Evolutionary conservation across 2,113 vertebrate species (phyloP).

Genomic region (Oreochromis spilurus): DNA sequence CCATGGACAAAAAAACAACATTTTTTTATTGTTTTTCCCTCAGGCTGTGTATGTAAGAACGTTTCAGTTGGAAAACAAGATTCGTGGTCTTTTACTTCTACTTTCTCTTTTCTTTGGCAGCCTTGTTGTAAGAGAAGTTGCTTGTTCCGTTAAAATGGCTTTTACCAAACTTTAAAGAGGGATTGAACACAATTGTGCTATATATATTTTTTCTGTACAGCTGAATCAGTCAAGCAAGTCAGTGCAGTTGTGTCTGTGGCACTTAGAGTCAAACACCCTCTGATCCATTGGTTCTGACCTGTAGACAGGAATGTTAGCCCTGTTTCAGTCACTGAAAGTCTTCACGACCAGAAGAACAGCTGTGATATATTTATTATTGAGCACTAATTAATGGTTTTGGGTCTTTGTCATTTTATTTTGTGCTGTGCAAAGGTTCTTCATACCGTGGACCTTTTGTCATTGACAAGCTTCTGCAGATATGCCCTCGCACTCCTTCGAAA

Average conservation of each 20-base stretch:
- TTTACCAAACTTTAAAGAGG: neutral
- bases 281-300: neutral
- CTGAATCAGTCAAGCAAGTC: constrained; percentile 15
- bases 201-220: neutral
- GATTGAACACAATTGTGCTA: neutral
- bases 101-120: neutral
- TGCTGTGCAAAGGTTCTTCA: neutral
- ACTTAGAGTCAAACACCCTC: neutral
- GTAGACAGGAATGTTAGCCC: neutral
- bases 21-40: neutral
- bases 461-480: neutral
- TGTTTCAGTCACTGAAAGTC: neutral
- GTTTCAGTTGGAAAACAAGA: constrained; percentile 12
- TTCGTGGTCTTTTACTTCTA: neutral
- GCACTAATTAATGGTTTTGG: neutral
- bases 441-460: neutral
- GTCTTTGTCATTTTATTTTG: neutral
- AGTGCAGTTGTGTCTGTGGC: neutral
- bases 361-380: neutral
- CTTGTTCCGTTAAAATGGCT: neutral
- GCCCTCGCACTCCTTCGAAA: neutral
- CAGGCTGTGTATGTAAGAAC: constrained; percentile 6
- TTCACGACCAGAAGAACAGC: neutral
- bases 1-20: neutral
- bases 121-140: neutral